Base-by-base conservation (phyloP, 1,140 invertebrate genomes). In the Zaprionus inermis region DNA sequence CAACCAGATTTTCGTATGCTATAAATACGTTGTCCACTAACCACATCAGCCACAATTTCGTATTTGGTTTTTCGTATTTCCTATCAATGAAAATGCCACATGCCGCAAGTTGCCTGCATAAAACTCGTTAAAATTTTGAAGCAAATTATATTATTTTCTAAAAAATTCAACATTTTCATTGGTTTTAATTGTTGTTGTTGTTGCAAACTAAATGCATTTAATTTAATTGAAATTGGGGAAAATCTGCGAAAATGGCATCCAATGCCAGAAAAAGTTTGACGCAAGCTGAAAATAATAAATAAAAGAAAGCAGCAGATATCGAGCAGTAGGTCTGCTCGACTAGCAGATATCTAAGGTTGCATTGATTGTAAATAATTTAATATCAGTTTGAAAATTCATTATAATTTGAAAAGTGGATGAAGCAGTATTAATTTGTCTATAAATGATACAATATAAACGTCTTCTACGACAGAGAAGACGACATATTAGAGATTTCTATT, bases 161-260 rank as follows among this genome's bases (percentile, higher is more conserved):
- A n/a, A n/a, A n/a, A n/a, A n/a, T n/a, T n/a, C n/a, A n/a, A n/a
- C n/a, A n/a, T n/a, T n/a, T n/a, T n/a, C n/a, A n/a, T n/a, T n/a
- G n/a, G n/a, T n/a, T n/a, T n/a, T n/a, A n/a, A n/a, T n/a, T n/a
- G n/a, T n/a, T n/a, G n/a, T n/a, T n/a, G n/a, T n/a, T n/a, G n/a
- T n/a, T n/a, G n/a, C n/a, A n/a, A n/a, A n/a, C 32, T 9, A 52
- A 65, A 54, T 57, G 55, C 55, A 59, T 72, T 72, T 54, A 11
- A 59, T 52, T 20, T 72, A 60, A 72, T 72, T 55, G 49, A 20
- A 67, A 65, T 18, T 65, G 22, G n/a, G 6, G 14, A 20, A 32
- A 58, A 46, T 34, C 32, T 20, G 54, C 44, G 41, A 41, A 54
- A 59, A 9, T 28, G 24, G 20, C n/a, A 58, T 36, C n/a, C 12